These are phyloP conservation scores for Callopanchax toddi DNA, from an alignment of 2,113 vertebrate genomes.

Conservation along the genomic window DNA sequence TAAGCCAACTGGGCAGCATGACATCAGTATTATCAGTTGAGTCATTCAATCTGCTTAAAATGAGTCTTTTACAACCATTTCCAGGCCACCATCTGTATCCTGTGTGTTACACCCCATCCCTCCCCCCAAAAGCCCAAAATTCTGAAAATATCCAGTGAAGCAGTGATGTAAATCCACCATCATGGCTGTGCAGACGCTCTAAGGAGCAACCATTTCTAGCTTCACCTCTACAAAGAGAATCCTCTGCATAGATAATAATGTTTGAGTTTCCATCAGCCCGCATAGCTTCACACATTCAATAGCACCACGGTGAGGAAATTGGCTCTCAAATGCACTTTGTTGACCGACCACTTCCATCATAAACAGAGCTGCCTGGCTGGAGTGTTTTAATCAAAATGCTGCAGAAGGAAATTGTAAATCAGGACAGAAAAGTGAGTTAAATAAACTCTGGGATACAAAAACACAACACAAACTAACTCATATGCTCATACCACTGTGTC, in stretches of 20 bases:
- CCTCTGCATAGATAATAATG: slow-evolving; percentile 11
- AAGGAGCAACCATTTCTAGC: slow-evolving; percentile 9
- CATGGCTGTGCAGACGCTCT: neutral
- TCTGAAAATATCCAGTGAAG: slow-evolving; percentile 4
- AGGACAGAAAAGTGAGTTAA: slow-evolving; percentile 1
- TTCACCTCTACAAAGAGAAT: slow-evolving; percentile 28
- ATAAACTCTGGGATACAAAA: slow-evolving; percentile 12
- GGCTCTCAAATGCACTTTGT: neutral
- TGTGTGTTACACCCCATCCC: slow-evolving; percentile 3
- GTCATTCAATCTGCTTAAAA: slow-evolving; percentile 25
- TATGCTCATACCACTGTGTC: neutral
- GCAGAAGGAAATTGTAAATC: neutral
- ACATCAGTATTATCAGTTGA: slow-evolving; percentile 12
- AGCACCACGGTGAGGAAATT: neutral
- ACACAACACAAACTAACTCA: neutral
- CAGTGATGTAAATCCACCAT: neutral
- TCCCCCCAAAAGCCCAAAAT: slow-evolving; percentile 15
- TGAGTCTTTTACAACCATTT: slow-evolving; percentile 1
- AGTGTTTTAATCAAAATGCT: neutral
- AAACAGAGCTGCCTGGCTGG: neutral
- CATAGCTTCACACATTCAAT: slow-evolving; percentile 23
- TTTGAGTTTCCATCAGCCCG: slow-evolving; percentile 3
- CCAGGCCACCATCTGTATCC: slow-evolving; percentile 7
- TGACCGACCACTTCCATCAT: neutral
- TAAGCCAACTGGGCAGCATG: slow-evolving; percentile 15